Evolutionary conservation across 2,888 invertebrate genomes (phyloP), one percentile per base, ranked within the genome.

Genomic region (Temnothorax ravouxi): DNA sequence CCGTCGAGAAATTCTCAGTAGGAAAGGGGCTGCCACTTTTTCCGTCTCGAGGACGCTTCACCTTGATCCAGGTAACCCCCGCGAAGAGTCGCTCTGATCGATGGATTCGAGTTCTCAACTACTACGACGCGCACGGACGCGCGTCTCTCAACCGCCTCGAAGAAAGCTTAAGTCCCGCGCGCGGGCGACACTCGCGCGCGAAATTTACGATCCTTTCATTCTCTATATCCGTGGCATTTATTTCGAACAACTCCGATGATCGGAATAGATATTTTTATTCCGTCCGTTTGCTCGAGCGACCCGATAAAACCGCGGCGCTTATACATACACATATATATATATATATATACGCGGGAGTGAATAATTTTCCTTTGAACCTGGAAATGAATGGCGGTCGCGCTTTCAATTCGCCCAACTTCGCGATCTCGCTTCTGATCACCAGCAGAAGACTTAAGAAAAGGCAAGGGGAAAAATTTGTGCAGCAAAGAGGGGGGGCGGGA

Each of bases 51-150:
- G 86, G 86, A 89, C 84, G 81, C 89, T 90, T 90, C 90, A 89
- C 86, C 89, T 90, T 90, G 90, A 90, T 90, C 90, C 90, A 83
- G 83, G 85, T 86, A 87, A 86, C 85, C 83, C 79, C 83, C 89
- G 80, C 75, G 85, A 86, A 88, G 86, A 90, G 90, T 84, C 80
- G 83, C 88, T 67, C 77, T 91, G 92, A 92, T 91, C 92, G 91
- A 92, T 92, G 92, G 92, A 92, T 92, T 91, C 90, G 89, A 90
- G 90, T 91, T 91, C 86, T 84, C 89, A 71, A 83, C 76, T 85
- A 79, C 84, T 52, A 34, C 81, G 84, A 18, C 21, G 54, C 59
- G 76, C 25, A 25, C 66, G 72, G 62, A 66, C 80, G 81, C 80
- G 81, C 76, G 79, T 25, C 54, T 76, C 84, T 86, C 69, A 61